Evolutionary conservation across 2,888 invertebrate genomes (phyloP).

Genomic region (Epiblema foenella): DNA sequence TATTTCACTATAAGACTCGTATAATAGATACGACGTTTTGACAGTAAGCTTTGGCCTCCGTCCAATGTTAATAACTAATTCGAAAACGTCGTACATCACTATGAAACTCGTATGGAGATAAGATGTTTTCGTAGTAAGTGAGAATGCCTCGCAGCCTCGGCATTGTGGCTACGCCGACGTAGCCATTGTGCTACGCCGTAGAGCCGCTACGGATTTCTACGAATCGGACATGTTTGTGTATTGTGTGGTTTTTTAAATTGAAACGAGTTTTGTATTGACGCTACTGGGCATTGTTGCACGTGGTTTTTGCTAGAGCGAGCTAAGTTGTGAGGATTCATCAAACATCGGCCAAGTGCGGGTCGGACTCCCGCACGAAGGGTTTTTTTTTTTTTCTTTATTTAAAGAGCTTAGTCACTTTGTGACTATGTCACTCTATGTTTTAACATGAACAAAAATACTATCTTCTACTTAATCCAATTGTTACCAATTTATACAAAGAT

Average conservation of each 20-base stretch:
- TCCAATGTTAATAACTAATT: background rate
- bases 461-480: no score
- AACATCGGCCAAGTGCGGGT: no score
- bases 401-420: no score
- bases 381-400: no score
- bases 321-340: no score
- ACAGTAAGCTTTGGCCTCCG: no score
- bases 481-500: no score
- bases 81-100: slow-evolving; percentile 11
- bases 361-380: no score
- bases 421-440: no score
- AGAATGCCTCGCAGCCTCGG: slow-evolving; percentile 14
- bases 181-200: slow-evolving; percentile 64
- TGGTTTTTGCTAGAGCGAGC: background rate
- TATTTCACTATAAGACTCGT: background rate
- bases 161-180: slow-evolving; percentile 44
- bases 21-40: background rate
- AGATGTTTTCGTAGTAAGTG: background rate
- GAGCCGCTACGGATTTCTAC: slow-evolving; percentile 52
- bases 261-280: slow-evolving; percentile 42
- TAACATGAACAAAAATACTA: no score
- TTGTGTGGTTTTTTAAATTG: slow-evolving; percentile 44
- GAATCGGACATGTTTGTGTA: slow-evolving; percentile 55
- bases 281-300: background rate
- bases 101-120: slow-evolving; percentile 30